These are phyloP conservation scores for Caenorhabditis angaria DNA, from an alignment of 2,888 invertebrate genomes.

Conservation along the genomic window DNA sequence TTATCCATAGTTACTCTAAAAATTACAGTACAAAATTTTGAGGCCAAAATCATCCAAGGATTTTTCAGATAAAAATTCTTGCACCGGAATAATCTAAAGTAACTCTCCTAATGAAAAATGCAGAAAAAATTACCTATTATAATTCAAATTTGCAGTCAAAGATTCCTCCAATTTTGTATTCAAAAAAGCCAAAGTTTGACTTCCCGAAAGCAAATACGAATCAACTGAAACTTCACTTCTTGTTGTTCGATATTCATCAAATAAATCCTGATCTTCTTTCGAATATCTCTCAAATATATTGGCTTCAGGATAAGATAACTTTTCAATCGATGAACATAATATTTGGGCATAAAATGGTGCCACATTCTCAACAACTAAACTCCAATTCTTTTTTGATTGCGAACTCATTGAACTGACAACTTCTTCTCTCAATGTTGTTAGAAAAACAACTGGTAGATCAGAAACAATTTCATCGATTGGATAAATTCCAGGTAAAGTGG, in stretches of 20 bases:
- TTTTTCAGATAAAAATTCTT: too few relatives aligned
- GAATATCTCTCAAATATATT: conserved; percentile 22
- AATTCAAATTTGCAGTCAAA: conserved; percentile 19
- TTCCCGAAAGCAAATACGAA: conserved; percentile 42
- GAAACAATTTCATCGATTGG: conserved; percentile 52
- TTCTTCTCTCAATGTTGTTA: conserved; percentile 51
- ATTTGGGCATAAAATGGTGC: conserved; percentile 35
- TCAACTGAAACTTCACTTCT: conserved; percentile 44
- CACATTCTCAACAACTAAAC: neutral
- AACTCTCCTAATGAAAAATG: neutral
- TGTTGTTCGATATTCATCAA: conserved; percentile 44
- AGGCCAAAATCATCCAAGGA: too few relatives aligned
- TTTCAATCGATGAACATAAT: conserved; percentile 31
- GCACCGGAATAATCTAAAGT: neutral
- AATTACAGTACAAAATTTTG: too few relatives aligned
- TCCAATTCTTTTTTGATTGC: conserved; percentile 6
- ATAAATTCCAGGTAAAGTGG: conserved; percentile 40
- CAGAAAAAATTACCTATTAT: conserved; percentile 30
- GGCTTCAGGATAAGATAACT: conserved; percentile 36
- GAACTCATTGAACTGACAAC: conserved; percentile 10
- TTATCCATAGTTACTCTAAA: too few relatives aligned
- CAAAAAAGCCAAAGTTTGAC: conserved; percentile 38
- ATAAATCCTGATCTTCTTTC: conserved; percentile 46
- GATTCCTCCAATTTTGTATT: conserved; percentile 39
- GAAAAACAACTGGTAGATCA: conserved; percentile 58